Base-by-base conservation (phyloP, 2,797 vertebrate species). In the Muscicapa comitata region DNA sequence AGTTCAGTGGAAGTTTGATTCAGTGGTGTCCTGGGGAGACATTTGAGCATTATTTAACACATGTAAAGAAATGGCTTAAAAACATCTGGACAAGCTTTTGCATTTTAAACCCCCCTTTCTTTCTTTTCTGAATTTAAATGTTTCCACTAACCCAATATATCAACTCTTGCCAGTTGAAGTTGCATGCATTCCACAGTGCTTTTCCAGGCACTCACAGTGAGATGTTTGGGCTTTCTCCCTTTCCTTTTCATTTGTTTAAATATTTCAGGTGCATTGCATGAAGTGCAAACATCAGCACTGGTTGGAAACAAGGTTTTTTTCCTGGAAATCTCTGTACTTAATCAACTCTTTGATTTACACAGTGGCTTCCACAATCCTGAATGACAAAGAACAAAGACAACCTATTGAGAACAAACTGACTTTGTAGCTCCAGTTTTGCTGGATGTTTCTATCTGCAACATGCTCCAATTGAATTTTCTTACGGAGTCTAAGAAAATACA, bases 251-350 rank as follows among this genome's bases (percentile, higher is more conserved):
- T n/a, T 42, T 88, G 31, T 92, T 91, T 74, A 50, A 93, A 88
- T 59, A 79, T 51, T 83, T 90, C 62, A 61, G 61, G 31, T 83
- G 50, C 29, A 66, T 90, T 91, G 62, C 87, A 59, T 59, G n/a
- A 95, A 88, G 13, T 53, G 77, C 65, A 92, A 95, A 93, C 51
- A 88, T 23, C 54, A 90, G 33, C 70, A 50, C 9, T 48, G 29
- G 13, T 8, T 75, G 62, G 68, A 88, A 90, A 53, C n/a, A 35
- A 79, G 21, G 18, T 13, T 72, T 72, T 35, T 86, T 94, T 76
- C 86, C 86, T 66, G 86, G 92, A 95, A 95, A 73, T 45, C 73
- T 90, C 42, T 66, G 47, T 76, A 78, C 40, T 92, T 90, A 62
- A 85, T 62, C 65, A 72, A 31, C 38, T 65, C 43, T 90, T 66